Evolutionary conservation across 2,113 vertebrate species (phyloP).

Genomic region (Vulpes vulpes): DNA sequence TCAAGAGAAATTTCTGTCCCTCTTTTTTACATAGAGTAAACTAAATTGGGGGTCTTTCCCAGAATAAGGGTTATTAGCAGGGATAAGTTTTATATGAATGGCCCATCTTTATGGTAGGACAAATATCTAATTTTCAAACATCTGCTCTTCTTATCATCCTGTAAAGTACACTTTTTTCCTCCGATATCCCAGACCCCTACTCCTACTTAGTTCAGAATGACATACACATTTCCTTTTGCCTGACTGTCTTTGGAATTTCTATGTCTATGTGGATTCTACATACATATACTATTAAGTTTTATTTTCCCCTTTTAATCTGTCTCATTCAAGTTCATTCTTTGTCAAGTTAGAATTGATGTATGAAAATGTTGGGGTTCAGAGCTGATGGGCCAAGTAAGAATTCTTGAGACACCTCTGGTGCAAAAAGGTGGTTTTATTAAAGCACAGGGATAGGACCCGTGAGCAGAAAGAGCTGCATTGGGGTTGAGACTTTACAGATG

Average conservation of each 20-base stretch:
- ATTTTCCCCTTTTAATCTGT: neutral
- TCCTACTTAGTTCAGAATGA: neutral
- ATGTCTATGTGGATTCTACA: neutral
- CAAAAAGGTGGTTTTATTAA: neutral
- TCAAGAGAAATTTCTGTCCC: neutral
- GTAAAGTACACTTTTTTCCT: neutral
- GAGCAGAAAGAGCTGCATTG: neutral
- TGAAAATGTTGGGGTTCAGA: neutral
- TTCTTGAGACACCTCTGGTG: neutral
- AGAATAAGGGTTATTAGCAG: neutral
- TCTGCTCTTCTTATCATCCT: neutral
- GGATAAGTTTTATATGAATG: neutral
- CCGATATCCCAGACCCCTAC: neutral
- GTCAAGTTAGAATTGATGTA: neutral
- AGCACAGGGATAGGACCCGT: neutral
- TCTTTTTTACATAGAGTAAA: neutral
- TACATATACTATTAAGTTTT: neutral
- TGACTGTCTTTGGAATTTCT: neutral
- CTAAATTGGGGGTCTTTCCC: neutral
- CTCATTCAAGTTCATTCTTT: neutral
- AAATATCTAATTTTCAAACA: neutral
- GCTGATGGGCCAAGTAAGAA: neutral
- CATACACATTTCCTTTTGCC: neutral
- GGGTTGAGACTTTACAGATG: neutral
- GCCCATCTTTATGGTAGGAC: neutral